Evolutionary conservation across 2,888 invertebrate species (phyloP).

Genomic region (Lamproptera curius): DNA sequence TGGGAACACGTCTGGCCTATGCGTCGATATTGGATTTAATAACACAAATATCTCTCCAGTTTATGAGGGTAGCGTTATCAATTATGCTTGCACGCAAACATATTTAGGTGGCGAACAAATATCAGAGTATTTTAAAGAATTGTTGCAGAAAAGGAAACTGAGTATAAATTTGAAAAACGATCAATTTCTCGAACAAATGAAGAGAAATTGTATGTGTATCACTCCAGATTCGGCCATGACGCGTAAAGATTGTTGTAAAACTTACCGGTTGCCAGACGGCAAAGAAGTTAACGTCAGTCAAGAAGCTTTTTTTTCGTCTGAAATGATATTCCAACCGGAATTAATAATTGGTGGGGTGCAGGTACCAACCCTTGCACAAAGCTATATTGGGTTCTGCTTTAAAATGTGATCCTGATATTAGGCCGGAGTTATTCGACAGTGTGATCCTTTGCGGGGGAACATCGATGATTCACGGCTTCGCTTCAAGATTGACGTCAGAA

Average conservation of each 20-base stretch:
- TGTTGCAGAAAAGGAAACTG: conserved; percentile 34
- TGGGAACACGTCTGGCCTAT: conserved; percentile 53
- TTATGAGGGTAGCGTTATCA: conserved; percentile 53
- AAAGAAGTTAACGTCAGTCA: conserved; percentile 43
- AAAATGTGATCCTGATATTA: conserved; percentile 52
- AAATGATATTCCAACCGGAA: conserved; percentile 52
- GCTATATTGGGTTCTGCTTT: conserved; percentile 35
- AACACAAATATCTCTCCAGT: conserved; percentile 47
- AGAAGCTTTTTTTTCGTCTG: conserved; percentile 47
- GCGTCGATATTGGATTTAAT: conserved; percentile 57
- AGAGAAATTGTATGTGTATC: conserved; percentile 37
- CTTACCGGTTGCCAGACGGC: conserved; percentile 41
- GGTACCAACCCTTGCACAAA: conserved; percentile 40
- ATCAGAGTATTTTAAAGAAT: conserved; percentile 35
- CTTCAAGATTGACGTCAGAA: conserved; percentile 41
- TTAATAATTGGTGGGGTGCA: conserved; percentile 29
- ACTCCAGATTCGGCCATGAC: conserved; percentile 35
- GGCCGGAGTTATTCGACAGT: conserved; percentile 37
- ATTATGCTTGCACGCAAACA: conserved; percentile 49
- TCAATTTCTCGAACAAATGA: conserved; percentile 38
- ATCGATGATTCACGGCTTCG: conserved; percentile 45
- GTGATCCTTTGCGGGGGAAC: conserved; percentile 54
- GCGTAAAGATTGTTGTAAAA: conserved; percentile 28
- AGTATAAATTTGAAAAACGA: conserved; percentile 29
- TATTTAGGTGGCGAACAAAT: conserved; percentile 42